Percentiles rank a stretch among this genome's conserved stretches.
phyloP scores from a whole-genome alignment of 2,113 vertebrate genomes.

The Eulemur rufifrons region DNA sequence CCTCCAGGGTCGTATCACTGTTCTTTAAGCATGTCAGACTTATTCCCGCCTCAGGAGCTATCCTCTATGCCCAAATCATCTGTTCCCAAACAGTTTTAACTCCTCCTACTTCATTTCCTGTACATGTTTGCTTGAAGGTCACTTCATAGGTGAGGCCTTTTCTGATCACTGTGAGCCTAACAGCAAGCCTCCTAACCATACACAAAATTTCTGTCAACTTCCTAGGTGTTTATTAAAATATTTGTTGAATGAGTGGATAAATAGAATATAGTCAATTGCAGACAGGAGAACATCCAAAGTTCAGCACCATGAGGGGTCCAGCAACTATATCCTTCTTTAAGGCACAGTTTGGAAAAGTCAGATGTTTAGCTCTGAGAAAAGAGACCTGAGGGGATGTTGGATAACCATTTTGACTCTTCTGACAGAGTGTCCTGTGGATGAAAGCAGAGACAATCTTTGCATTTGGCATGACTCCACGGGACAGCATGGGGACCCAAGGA shows the following conservation, averaged over 20 bases:
- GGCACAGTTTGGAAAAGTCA: not conserved
- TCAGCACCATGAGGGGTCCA: not conserved
- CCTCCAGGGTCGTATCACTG: not conserved
- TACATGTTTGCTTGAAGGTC: not conserved
- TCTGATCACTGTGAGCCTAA: not conserved
- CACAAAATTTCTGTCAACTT: not conserved
- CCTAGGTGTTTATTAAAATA: not conserved
- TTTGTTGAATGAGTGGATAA: not conserved
- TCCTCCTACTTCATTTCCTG: not conserved
- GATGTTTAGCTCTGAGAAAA: not conserved
- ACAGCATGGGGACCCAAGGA: not conserved
- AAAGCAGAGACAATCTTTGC: not conserved
- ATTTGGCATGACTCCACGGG: not conserved
- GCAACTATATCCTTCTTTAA: not conserved
- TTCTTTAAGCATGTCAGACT: not conserved
- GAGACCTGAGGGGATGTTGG: not conserved
- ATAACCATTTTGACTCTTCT: not conserved
- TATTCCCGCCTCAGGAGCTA: not conserved
- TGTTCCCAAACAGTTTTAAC: not conserved
- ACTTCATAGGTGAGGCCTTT: not conserved
- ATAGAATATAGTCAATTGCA: not conserved
- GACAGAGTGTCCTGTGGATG: not conserved
- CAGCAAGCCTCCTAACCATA: not conserved
- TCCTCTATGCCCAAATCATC: not conserved
- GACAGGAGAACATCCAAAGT: not conserved